Conservation (phyloP, 2,888 invertebrate genomes). For the Nymphalis c-album region DNA sequence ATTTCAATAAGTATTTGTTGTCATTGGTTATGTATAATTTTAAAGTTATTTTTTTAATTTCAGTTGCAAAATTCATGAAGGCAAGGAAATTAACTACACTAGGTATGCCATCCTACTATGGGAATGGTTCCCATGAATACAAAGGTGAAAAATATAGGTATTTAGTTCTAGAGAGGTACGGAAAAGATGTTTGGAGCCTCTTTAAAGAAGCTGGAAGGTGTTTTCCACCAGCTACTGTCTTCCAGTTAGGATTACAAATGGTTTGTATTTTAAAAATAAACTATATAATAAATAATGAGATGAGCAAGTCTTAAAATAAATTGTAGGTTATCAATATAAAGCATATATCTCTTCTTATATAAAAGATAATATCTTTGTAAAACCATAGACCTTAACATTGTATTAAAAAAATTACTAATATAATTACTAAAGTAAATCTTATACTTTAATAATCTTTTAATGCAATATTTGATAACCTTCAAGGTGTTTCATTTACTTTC, state of each 20-base stretch:
- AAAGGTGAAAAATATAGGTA: slow-evolving; percentile 92
- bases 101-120: slow-evolving; percentile 92
- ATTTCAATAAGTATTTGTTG: no score
- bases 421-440: no score
- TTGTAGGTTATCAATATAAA: no score
- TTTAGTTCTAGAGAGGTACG: slow-evolving; percentile 93
- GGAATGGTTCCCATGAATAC: slow-evolving; percentile 90
- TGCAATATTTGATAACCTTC: no score
- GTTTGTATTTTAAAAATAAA: slow-evolving; percentile 63
- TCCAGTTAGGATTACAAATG: slow-evolving; percentile 91
- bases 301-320: no score
- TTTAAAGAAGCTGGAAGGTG: slow-evolving; percentile 84
- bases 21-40: no score
- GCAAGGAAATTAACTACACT: slow-evolving; percentile 85
- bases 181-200: slow-evolving; percentile 90
- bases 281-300: background rate
- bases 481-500: no score
- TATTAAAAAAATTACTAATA: no score
- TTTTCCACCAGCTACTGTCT: slow-evolving; percentile 88
- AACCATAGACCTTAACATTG: no score
- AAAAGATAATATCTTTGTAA: no score
- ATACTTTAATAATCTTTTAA: no score
- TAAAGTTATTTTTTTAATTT: slow-evolving; percentile 35
- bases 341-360: no score
- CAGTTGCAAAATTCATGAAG: slow-evolving; percentile 87